These are phyloP conservation scores for Oriolus oriolus DNA, from an alignment of 2,113 vertebrate genomes.

Conservation along the genomic window DNA sequence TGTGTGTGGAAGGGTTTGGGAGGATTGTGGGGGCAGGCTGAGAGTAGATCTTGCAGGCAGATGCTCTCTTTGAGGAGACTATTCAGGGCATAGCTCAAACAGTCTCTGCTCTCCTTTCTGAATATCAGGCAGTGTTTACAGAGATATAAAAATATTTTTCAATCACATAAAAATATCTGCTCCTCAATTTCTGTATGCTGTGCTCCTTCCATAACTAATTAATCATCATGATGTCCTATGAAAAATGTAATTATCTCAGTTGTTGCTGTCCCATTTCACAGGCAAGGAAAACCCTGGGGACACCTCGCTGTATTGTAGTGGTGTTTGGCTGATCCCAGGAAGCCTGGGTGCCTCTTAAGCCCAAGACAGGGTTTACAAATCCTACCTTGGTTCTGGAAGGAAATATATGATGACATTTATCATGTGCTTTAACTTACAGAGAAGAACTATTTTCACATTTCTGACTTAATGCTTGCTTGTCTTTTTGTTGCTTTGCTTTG, in stretches of 20 bases:
- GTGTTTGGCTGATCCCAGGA: background rate
- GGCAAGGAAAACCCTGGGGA: background rate
- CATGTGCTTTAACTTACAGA: background rate
- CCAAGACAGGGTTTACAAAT: background rate
- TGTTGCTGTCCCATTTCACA: background rate
- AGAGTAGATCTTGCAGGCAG: background rate
- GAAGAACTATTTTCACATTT: background rate
- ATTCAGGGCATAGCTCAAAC: background rate
- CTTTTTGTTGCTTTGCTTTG: background rate
- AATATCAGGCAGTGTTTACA: background rate
- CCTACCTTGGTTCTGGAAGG: background rate
- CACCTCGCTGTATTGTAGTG: background rate
- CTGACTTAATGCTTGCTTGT: background rate
- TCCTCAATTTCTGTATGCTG: background rate
- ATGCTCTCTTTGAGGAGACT: background rate
- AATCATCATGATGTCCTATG: background rate
- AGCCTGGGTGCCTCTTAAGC: background rate
- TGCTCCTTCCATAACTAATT: background rate
- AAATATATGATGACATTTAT: background rate
- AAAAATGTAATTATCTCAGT: slow-evolving; percentile 38
- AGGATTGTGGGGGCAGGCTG: rapidly evolving
- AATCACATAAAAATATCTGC: slow-evolving; percentile 6
- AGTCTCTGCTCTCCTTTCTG: background rate
- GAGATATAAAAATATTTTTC: slow-evolving; percentile 25
- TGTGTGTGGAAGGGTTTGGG: background rate